Conservation (phyloP, 2,113 vertebrate genomes). For the Origma solitaria region DNA sequence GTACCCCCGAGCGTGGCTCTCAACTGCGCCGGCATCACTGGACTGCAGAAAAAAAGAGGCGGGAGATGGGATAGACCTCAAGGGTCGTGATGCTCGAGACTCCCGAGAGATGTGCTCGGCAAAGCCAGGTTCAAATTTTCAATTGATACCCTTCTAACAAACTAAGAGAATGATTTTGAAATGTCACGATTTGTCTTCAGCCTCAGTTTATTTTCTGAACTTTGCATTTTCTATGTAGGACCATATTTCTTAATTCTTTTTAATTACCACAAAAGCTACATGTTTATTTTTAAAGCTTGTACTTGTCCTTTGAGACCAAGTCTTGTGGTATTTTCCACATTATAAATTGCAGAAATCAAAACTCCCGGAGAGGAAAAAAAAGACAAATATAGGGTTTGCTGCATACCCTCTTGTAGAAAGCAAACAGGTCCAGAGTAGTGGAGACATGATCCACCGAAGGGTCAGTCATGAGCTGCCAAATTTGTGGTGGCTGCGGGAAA, state of each 20-base stretch:
- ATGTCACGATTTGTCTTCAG: neutral
- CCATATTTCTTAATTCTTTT: neutral
- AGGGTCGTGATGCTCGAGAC: accelerated
- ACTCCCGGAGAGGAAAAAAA: neutral
- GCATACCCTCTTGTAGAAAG: neutral
- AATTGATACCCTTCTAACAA: neutral
- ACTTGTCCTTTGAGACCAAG: neutral
- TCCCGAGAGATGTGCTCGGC: accelerated
- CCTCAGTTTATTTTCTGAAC: neutral
- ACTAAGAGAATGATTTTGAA: neutral
- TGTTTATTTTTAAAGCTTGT: neutral
- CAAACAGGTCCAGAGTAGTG: too few relatives aligned
- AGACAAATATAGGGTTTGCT: neutral
- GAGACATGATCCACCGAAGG: neutral
- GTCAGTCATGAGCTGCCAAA: neutral
- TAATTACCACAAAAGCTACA: neutral
- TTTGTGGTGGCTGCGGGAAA: neutral
- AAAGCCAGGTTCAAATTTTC: neutral
- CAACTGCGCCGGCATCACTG: accelerated
- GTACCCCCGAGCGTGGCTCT: neutral
- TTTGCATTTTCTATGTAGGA: neutral
- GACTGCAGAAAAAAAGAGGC: neutral
- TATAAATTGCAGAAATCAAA: neutral
- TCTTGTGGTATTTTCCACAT: neutral
- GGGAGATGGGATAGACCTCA: neutral